Evolutionary conservation across 1,140 invertebrate genomes (phyloP).

Genomic region (Melipona quadrifasciata): DNA sequence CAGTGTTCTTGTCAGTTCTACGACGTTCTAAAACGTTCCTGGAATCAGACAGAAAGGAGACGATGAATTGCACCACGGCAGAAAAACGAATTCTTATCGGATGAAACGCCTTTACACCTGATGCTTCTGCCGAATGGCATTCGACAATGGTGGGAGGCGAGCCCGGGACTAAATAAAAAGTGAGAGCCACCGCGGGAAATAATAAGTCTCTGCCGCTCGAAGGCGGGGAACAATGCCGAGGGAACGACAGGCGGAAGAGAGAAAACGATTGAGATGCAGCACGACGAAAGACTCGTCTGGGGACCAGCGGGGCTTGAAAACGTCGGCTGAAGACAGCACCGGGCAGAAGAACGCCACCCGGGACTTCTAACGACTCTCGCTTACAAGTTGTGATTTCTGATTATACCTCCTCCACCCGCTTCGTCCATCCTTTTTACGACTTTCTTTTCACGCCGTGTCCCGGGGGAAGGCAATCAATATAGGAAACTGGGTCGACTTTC

Average conservation of each 20-base stretch:
- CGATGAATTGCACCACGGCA: background rate
- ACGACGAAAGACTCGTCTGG: constrained; percentile 60
- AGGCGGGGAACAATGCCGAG: background rate
- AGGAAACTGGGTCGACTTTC: constrained; percentile 41
- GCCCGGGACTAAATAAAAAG: background rate
- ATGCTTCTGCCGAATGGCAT: constrained; percentile 14
- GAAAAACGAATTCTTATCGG: background rate
- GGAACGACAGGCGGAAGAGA: constrained; percentile 20
- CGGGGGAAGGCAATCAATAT: constrained; percentile 46
- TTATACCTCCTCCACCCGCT: constrained; percentile 41
- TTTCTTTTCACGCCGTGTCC: constrained; percentile 24
- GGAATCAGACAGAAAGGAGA: background rate
- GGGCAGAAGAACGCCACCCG: constrained; percentile 50
- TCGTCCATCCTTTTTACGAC: constrained; percentile 12
- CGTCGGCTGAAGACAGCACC: constrained; percentile 51
- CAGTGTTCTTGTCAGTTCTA: background rate
- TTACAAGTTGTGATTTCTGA: constrained; percentile 68
- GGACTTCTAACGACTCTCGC: constrained; percentile 63
- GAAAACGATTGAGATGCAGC: constrained; percentile 65
- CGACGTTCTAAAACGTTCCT: background rate
- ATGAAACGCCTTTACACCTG: constrained; percentile 23
- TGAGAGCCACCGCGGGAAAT: background rate
- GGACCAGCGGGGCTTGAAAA: constrained; percentile 48
- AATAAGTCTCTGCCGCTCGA: constrained; percentile 31
- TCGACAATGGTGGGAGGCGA: background rate